Percentiles rank a stretch among this genome's conserved stretches.
These are phyloP conservation scores for Lethocerus indicus DNA, from an alignment of 1,140 invertebrate genomes.

Conservation along the genomic window DNA sequence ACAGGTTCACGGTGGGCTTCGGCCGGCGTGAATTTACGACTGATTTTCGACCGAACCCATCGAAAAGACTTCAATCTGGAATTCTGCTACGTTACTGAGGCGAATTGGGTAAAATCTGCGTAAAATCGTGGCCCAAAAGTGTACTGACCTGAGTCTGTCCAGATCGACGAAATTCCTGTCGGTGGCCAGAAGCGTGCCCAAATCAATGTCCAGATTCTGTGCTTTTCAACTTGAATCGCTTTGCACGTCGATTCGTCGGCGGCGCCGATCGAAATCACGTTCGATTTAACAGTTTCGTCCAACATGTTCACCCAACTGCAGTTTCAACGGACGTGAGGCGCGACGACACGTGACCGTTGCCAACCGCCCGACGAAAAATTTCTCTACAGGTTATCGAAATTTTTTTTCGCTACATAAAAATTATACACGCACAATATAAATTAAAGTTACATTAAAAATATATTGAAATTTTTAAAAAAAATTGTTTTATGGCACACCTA, in stretches of 20 bases:
- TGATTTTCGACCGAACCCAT: neutral
- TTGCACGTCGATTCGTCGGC: conserved; percentile 19
- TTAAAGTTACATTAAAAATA: too few species aligned
- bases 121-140: conserved; percentile 10
- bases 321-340: too few species aligned
- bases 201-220: conserved; percentile 48
- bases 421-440: too few species aligned
- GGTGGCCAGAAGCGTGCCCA: conserved; percentile 43
- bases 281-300: too few species aligned
- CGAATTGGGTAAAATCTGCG: neutral
- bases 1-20: neutral
- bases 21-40: neutral
- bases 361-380: too few species aligned
- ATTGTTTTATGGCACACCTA: too few species aligned
- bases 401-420: too few species aligned
- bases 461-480: too few species aligned
- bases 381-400: too few species aligned
- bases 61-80: neutral
- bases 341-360: too few species aligned
- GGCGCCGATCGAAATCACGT: too few species aligned
- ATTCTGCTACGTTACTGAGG: neutral
- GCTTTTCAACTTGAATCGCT: conserved; percentile 50
- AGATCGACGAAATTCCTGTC: conserved; percentile 49
- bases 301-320: too few species aligned
- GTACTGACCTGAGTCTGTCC: conserved; percentile 38